Evolutionary conservation across 2,888 invertebrate species (phyloP).

Genomic region (Tetranychus truncatus): DNA sequence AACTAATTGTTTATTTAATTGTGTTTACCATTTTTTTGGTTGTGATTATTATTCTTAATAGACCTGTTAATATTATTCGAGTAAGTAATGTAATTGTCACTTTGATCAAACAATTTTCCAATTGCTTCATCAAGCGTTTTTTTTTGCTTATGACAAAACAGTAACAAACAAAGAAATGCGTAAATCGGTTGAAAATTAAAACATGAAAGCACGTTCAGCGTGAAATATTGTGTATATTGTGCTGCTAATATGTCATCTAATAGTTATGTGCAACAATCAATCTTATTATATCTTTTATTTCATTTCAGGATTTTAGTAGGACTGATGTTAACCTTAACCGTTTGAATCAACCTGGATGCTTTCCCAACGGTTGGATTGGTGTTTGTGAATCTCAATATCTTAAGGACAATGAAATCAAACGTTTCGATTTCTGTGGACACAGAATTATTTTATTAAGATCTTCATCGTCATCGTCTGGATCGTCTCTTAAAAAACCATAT

Average conservation of each 20-base stretch:
- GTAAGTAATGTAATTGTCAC: neutral
- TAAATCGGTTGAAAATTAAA: neutral
- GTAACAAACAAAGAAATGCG: too few species aligned
- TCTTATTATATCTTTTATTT: neutral
- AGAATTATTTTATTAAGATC: constrained; percentile 52
- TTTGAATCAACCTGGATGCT: constrained; percentile 52
- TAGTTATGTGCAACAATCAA: too few species aligned
- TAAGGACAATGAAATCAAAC: constrained; percentile 38
- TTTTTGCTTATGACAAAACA: neutral
- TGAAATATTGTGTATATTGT: too few species aligned
- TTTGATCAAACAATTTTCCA: too few species aligned
- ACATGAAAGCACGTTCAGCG: neutral
- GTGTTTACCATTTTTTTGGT: neutral
- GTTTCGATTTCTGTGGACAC: constrained; percentile 43
- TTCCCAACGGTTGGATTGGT: constrained; percentile 75
- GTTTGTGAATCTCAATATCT: constrained; percentile 50
- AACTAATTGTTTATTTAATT: neutral
- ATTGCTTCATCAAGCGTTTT: neutral
- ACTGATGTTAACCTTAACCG: neutral
- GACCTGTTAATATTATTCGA: neutral
- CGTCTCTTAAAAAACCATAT: constrained; percentile 42
- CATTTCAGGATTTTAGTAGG: constrained; percentile 2
- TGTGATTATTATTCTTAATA: neutral
- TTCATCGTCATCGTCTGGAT: neutral
- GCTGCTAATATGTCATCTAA: too few species aligned